Evolutionary conservation across 2,888 invertebrate species (phyloP), one percentile per base, ranked within the genome.

Genomic region (Stenchaetothrips biformis): DNA sequence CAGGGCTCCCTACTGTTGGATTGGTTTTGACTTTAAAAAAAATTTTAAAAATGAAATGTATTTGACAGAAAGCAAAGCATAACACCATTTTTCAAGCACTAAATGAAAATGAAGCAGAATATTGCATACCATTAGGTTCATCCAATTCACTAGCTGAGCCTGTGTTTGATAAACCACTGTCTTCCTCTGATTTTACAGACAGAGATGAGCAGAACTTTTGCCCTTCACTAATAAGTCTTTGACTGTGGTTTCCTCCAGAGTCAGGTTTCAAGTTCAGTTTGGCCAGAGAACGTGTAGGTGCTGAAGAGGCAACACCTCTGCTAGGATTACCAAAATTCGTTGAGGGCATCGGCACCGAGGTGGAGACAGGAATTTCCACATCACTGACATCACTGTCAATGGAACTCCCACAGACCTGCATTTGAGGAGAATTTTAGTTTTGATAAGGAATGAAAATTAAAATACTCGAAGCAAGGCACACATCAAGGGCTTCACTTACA

Each of bases 1-100:
- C 94, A 25, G 95, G 95, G 85, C 94, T 95, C 95, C 95, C 95
- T 48, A 94, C 94, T 84, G 94, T 90, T 27, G 94, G 94, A 87
- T 94, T 94, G 84, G 74, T 80, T 80, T 77, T 62, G 16, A 79
- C 67, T 48, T 7, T 48, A 11, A 16, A 21, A n/a, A 27, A 79
- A 18, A 8, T 3, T 21, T 49, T 1, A 79, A 67, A 67, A 67
- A 21, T 16, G 37, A 18, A 16, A 21, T n/a, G 27, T 21, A 77
- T 2, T 2, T 2, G 2, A 77, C 16, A 77, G 37, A 37, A 37
- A 37, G 4, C 2, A 4, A 37, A 4, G 37, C 37, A 37, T 4
- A 2, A 37, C 37, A 37, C 37, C 37, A 79, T 47, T 48, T 7
- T 48, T 11, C 9, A 21, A n/a, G n/a, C 48, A 18, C 21, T 25